Evolutionary conservation across 1,140 invertebrate genomes (phyloP).

Genomic region (roundworm (Caenorhabditis elegans)): WBcel235 BX284606.5:10173001-10173500

Average conservation of each 20-base stretch:
- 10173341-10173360: constrained; percentile 33
- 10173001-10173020: not conserved
- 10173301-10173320: constrained; percentile 31
- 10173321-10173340: constrained; percentile 40
- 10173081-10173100: not conserved
- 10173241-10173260: constrained; percentile 2
- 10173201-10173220: not conserved
- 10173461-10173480: not conserved
- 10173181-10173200: not conserved
- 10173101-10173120: not conserved
- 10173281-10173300: constrained; percentile 26
- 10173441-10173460: constrained; percentile 36
- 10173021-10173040: not conserved
- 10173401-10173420: constrained; percentile 36
- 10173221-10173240: constrained; percentile 23
- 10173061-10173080: not conserved
- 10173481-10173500: not conserved
- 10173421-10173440: constrained; percentile 32
- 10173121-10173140: not conserved
- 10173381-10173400: constrained; percentile 40
- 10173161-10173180: not conserved
- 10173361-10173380: constrained; percentile 1
- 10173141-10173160: not conserved
- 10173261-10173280: constrained; percentile 17
- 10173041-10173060: constrained; percentile 30